Base-by-base conservation (phyloP, 37 sponge, comb jelly and placozoan genomes). In the Tethya wilhelma region DNA sequence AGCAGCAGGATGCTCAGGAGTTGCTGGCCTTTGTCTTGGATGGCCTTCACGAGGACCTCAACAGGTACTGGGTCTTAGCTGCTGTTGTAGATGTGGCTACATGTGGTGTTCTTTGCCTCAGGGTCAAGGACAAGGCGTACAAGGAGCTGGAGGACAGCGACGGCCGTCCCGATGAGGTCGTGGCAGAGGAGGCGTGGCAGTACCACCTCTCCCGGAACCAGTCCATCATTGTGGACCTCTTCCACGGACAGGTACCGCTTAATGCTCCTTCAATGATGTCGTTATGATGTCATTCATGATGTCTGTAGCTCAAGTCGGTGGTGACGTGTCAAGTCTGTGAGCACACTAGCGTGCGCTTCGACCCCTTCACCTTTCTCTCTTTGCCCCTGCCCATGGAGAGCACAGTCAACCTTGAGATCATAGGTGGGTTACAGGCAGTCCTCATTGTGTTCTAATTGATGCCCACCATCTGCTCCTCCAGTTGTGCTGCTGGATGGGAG, bases 1-100 rank as follows among this genome's bases (percentile, higher is more conserved):
- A 93, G 62, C 99, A 99, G 67, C 99, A 99, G 59, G 99, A 99
- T 74, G 87, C 97, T 8, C 99, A 97, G 84, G 99, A 99, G 64
- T 66, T 99, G 40, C 80, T 99, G 29, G 87, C 93, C 26, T 96
- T 99, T 81, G 69, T 99, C 43, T 71, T 99, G 79, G 99, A 99
- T 87, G 97, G 99, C 43, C 81, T 99, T 0, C 99, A 99, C 41
- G 99, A 99, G 63, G 99, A 99, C 73, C 87, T 99, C 4, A 99
- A 99, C 85, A 90, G 97, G 94, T 96, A 60, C 12, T 29, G n/a
- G n/a, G n/a, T n/a, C n/a, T n/a, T n/a, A n/a, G n/a, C n/a, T n/a
- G n/a, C n/a, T n/a, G n/a, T n/a, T n/a, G n/a, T n/a, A n/a, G n/a
- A n/a, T n/a, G n/a, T n/a, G n/a, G n/a, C n/a, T n/a, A n/a, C n/a